phyloP scores from a whole-genome alignment of 2,888 invertebrate species.

The Sminthurides aquaticus region DNA sequence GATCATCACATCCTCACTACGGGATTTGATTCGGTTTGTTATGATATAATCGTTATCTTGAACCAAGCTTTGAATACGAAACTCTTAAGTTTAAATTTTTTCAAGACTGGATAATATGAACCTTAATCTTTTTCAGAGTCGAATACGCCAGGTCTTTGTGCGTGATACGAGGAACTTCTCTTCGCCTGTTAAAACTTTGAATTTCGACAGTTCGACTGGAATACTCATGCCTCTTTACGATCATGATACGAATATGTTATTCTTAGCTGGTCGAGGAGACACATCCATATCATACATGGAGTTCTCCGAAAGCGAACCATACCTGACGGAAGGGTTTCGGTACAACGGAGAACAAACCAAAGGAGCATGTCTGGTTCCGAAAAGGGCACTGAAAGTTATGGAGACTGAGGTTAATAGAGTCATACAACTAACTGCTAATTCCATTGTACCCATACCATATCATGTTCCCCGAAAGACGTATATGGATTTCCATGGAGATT shows the following conservation, averaged over 20 bases:
- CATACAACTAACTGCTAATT: constrained; percentile 73
- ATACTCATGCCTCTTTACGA: constrained; percentile 89
- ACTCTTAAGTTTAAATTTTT: neutral
- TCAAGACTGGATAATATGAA: too few species aligned
- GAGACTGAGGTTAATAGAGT: constrained; percentile 90
- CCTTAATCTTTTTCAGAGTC: constrained; percentile 54
- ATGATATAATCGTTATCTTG: neutral
- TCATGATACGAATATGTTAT: constrained; percentile 88
- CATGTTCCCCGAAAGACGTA: constrained; percentile 90
- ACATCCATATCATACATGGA: constrained; percentile 86
- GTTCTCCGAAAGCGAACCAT: constrained; percentile 79
- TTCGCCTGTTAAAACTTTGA: constrained; percentile 47
- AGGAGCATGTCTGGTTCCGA: constrained; percentile 85
- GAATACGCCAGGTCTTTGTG: constrained; percentile 78
- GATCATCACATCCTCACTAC: constrained; percentile 78
- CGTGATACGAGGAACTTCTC: constrained; percentile 70
- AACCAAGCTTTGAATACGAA: neutral
- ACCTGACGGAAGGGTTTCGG: constrained; percentile 67
- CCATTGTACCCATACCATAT: constrained; percentile 87
- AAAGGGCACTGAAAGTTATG: constrained; percentile 89
- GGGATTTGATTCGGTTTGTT: constrained; percentile 68
- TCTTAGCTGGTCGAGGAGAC: constrained; percentile 90
- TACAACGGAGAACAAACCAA: constrained; percentile 70
- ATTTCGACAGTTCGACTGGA: constrained; percentile 47
- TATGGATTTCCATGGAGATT: constrained; percentile 86